These are phyloP conservation scores for Callosobruchus maculatus DNA, from an alignment of 2,888 invertebrate genomes.

Conservation along the genomic window DNA sequence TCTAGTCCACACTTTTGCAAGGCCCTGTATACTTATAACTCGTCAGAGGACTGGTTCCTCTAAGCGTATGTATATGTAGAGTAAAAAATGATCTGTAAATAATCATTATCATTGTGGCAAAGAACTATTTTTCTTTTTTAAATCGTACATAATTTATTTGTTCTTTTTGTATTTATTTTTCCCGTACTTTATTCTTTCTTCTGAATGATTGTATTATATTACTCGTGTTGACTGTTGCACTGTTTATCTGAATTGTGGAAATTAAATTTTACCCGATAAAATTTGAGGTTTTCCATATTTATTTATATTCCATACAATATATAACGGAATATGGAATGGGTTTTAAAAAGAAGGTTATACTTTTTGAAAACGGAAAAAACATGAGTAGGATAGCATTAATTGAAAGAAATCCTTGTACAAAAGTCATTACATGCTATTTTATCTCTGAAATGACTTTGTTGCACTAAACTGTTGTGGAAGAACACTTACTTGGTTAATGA, in stretches of 20 bases:
- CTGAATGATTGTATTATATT: neutral
- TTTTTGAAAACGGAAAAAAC: too few species aligned
- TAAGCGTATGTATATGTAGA: neutral
- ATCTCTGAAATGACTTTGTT: too few species aligned
- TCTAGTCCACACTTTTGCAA: neutral
- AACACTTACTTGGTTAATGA: too few species aligned
- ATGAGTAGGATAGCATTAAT: too few species aligned
- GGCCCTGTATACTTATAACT: neutral
- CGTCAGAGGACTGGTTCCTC: neutral
- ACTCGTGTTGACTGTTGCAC: neutral
- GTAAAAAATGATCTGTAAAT: neutral
- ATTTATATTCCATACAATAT: too few species aligned
- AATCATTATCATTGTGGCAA: neutral
- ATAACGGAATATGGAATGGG: too few species aligned
- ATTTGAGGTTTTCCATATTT: too few species aligned
- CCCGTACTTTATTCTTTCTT: constrained; percentile 1
- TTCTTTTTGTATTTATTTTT: constrained; percentile 5
- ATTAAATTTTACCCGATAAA: neutral
- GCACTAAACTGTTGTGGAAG: too few species aligned
- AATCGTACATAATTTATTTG: constrained; percentile 1
- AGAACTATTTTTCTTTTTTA: neutral
- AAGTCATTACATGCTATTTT: too few species aligned
- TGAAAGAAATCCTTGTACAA: too few species aligned
- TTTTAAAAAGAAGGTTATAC: neutral
- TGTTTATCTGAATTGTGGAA: neutral